Evolutionary conservation across 2,888 invertebrate genomes (phyloP), one percentile per base, ranked within the genome.

Genomic region (Pachliopta kotzebuea): DNA sequence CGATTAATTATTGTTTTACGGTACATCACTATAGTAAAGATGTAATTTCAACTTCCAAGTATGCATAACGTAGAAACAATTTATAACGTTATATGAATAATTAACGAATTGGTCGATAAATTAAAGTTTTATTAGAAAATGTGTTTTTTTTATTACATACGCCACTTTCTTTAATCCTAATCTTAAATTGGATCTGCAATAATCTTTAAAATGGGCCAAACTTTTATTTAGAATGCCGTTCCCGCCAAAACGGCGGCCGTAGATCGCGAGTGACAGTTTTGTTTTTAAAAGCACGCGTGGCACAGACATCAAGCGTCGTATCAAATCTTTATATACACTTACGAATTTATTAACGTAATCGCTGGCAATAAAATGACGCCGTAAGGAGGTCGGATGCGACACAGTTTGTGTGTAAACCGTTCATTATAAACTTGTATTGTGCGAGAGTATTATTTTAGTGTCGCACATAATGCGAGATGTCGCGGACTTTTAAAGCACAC

Each of bases 321-420:
- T 73, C 69, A 68, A 73, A 70, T 74, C 37, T 77, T 75, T 76
- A 74, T 80, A 74, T 77, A 78, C 79, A 80, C 78, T 77, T 76
- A 77, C 74, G 75, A 81, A 86, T 88, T 85, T 86, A 88, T 86
- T 77, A 78, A 73, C 72, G 71, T 74, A 79, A 80, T 83, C 76
- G 76, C 74, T 74, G 78, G 79, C 85, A 80, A 81, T 88, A 85
- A 84, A 84, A 84, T 72, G 72, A 71, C 72, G 67, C 71, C 62
- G 72, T 80, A 89, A 89, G 78, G 86, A 84, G 90, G 90, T 88
- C 89, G 65, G n/a, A 83, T 76, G 75, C 74, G 72, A 62, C 67
- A 66, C 70, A 76, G 75, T 81, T 80, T 76, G 78, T 76, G 75
- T 71, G 79, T 76, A 79, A 78, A 81, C 77, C 74, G 74, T 68